Percentiles rank a stretch among this genome's conserved stretches.
These are phyloP conservation scores for Atrichornis clamosus DNA, from an alignment of 2,113 vertebrate species.

Conservation along the genomic window DNA sequence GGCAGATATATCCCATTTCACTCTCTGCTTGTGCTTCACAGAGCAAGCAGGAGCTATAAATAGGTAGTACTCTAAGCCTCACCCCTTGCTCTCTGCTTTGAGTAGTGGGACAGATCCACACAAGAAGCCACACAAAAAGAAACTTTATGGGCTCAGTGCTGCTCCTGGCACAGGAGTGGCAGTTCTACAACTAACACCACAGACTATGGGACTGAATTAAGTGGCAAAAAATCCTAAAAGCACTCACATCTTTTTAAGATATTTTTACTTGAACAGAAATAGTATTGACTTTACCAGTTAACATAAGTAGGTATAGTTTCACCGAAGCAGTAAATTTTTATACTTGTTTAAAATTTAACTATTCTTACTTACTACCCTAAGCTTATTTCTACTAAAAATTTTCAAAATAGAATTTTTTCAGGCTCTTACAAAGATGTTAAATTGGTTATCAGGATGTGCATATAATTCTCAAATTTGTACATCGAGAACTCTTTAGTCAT, in stretches of 20 bases:
- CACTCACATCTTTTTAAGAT: background rate
- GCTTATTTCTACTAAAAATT: background rate
- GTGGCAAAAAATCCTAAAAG: background rate
- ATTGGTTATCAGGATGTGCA: background rate
- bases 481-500: background rate
- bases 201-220: background rate
- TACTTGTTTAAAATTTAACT: background rate
- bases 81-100: background rate
- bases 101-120: background rate
- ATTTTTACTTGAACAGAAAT: background rate
- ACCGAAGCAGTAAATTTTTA: background rate
- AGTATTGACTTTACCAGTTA: background rate
- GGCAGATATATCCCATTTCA: background rate
- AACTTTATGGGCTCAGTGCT: background rate
- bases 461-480: background rate
- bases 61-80: background rate
- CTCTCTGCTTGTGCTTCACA: background rate
- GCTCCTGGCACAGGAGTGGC: rapidly evolving
- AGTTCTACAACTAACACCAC: background rate
- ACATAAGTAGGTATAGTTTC: background rate
- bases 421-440: background rate
- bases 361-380: background rate
- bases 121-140: background rate
- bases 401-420: background rate
- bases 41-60: background rate